Conservation (phyloP, 2,888 invertebrate species). For the Trachelus tabidus region DNA sequence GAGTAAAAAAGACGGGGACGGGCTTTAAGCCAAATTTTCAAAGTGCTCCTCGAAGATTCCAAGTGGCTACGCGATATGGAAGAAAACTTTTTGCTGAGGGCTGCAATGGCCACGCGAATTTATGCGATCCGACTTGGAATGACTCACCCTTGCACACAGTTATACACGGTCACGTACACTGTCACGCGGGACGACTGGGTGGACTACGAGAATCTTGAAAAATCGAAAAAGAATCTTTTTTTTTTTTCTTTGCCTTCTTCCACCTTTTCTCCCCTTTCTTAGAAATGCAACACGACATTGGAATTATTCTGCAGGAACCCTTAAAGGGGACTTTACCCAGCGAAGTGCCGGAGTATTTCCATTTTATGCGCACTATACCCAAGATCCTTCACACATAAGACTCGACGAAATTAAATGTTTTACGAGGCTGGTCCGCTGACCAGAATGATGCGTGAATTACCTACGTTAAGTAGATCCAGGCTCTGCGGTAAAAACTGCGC, state of each 20-base stretch:
- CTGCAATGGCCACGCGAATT: neutral
- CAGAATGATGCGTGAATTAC: neutral
- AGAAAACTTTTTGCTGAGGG: neutral
- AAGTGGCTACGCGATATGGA: neutral
- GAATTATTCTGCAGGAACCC: neutral
- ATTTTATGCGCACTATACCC: neutral
- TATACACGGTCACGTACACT: neutral
- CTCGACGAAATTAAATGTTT: neutral
- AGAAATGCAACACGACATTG: neutral
- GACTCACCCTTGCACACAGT: neutral
- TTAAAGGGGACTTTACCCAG: neutral
- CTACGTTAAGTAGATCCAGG: neutral
- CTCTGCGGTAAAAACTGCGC: neutral
- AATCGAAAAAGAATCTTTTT: neutral
- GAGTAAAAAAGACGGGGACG: neutral
- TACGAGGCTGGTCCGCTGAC: neutral
- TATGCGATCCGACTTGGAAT: neutral
- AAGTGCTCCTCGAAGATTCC: neutral
- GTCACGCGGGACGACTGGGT: neutral
- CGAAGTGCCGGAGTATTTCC: neutral
- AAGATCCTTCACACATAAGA: neutral
- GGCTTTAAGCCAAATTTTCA: neutral
- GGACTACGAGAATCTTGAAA: neutral
- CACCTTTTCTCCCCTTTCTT: neutral
- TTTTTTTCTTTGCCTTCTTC: neutral